Evolutionary conservation across 2,888 invertebrate genomes (phyloP), one percentile per base, ranked within the genome.

Genomic region (Brachypalpus laphriformis): DNA sequence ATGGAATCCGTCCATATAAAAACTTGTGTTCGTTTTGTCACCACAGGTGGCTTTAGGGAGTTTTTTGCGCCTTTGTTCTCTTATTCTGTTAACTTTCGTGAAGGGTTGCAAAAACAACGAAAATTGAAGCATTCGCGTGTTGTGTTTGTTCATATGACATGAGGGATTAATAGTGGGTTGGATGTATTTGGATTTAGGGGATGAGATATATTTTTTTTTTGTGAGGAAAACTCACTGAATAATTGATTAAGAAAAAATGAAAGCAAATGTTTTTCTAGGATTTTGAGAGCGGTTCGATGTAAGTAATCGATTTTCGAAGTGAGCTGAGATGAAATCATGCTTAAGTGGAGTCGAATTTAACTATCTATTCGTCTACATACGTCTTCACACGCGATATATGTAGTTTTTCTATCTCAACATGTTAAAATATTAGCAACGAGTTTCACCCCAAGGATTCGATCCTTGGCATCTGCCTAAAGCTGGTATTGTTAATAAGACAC

Each of bases 21-120:
- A 68, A 68, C 68, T 54, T 75, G 74, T 78, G 74, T 74, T 51
- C 78, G 16, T 80, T 80, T 57, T 80, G 74, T 83, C 83, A 83
- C 83, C 80, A 83, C 80, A 74, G 83, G 83, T 78, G 83, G 74
- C 83, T 74, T 59, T 20, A 47, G 57, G 25, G 42, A n/a, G 18
- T 56, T 22, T 56, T 40, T 22, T 59, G 31, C 7, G 16, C 18
- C 16, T 16, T 71, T 42, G n/a, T 16, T 54, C 68, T 59, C 16
- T 14, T 63, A 25, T 45, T 47, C 25, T 14, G 20, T 49, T 11
- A 18, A 68, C 66, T 63, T 57, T 31, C 57, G 18, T 37, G 61
- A 75, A 75, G 83, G 83, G 80, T 80, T 80, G 74, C 63, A 61
- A 71, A 54, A 63, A 72, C 22, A 70, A 59, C 5, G 45, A 31